Conservation (phyloP, 2,797 vertebrate genomes). For the Malacoctenus gilli region DNA sequence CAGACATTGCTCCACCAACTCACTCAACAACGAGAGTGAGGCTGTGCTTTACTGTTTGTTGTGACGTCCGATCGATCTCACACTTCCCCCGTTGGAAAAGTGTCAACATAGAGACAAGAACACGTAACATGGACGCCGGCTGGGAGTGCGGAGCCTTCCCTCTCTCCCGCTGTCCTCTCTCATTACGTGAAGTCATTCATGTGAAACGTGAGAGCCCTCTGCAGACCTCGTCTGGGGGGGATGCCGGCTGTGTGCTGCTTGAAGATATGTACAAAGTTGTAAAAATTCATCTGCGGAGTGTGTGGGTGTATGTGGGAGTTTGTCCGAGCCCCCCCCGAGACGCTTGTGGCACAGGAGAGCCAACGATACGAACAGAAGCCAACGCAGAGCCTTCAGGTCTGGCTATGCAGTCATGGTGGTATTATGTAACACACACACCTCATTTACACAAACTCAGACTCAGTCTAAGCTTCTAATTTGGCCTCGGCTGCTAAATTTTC, state of each 20-base stretch:
- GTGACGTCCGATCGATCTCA: slow-evolving; percentile 41
- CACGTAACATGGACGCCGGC: slow-evolving; percentile 31
- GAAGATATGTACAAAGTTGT: slow-evolving; percentile 51
- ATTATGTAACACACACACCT: slow-evolving; percentile 34
- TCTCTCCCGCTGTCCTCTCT: slow-evolving; percentile 49
- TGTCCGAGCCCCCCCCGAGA: slow-evolving; percentile 2
- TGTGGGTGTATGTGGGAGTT: slow-evolving; percentile 6
- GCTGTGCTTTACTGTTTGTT: slow-evolving; percentile 53
- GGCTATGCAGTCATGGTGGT: slow-evolving; percentile 27
- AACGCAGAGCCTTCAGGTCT: slow-evolving; percentile 41
- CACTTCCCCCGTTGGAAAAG: slow-evolving; percentile 39
- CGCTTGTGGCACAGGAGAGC: not conserved
- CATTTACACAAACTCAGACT: too few relatives aligned
- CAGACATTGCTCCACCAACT: too few relatives aligned
- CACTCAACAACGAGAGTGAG: too few relatives aligned
- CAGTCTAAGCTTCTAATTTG: too few relatives aligned
- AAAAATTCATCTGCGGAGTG: slow-evolving; percentile 34
- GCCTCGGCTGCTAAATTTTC: too few relatives aligned
- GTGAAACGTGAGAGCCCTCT: slow-evolving; percentile 52
- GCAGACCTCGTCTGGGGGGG: slow-evolving; percentile 30
- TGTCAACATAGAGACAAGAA: slow-evolving; percentile 23
- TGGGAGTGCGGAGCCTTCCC: slow-evolving; percentile 40
- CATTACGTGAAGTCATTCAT: slow-evolving; percentile 70
- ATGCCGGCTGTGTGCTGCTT: slow-evolving; percentile 27
- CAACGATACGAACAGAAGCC: slow-evolving; percentile 36